Evolutionary conservation across 2,113 vertebrate species (phyloP).

Genomic region (Abramis brama): DNA sequence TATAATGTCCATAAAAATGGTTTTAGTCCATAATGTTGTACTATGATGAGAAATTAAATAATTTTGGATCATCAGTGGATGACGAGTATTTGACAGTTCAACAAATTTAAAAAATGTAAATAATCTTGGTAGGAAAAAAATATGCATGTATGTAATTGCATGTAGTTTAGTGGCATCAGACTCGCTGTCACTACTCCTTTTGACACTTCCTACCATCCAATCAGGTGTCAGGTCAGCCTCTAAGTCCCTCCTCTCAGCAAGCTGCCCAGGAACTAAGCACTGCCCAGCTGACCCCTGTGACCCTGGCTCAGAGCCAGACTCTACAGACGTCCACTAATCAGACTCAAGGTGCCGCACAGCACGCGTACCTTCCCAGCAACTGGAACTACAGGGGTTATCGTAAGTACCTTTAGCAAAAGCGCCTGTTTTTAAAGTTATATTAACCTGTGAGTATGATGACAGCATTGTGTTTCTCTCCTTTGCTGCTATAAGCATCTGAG

Average conservation of each 20-base stretch:
- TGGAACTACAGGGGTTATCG: constrained; percentile 95
- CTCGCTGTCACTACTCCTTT: neutral
- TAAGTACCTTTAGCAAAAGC: constrained; percentile 70
- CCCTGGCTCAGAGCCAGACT: constrained; percentile 78
- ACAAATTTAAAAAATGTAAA: neutral
- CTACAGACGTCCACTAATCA: constrained; percentile 77
- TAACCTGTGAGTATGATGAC: neutral
- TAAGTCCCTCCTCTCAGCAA: constrained; percentile 90
- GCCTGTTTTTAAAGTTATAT: neutral
- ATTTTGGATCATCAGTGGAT: no score
- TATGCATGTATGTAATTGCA: neutral
- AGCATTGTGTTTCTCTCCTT: neutral
- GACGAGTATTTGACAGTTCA: neutral
- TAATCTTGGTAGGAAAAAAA: neutral
- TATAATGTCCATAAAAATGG: no score
- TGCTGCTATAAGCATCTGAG: constrained; percentile 82
- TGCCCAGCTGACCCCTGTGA: constrained; percentile 80
- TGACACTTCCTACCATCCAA: neutral
- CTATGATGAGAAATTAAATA: neutral
- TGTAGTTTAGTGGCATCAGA: neutral
- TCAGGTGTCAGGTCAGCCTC: constrained; percentile 84
- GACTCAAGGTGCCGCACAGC: constrained; percentile 85
- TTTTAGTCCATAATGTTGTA: neutral
- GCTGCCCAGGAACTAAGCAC: constrained; percentile 87
- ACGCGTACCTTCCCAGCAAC: constrained; percentile 88